A percentile compares a stretch with the other conserved stretches of the same genome.
Conservation (phyloP, 2,797 vertebrate genomes). For the Silurus lanzhouensis region DNA sequence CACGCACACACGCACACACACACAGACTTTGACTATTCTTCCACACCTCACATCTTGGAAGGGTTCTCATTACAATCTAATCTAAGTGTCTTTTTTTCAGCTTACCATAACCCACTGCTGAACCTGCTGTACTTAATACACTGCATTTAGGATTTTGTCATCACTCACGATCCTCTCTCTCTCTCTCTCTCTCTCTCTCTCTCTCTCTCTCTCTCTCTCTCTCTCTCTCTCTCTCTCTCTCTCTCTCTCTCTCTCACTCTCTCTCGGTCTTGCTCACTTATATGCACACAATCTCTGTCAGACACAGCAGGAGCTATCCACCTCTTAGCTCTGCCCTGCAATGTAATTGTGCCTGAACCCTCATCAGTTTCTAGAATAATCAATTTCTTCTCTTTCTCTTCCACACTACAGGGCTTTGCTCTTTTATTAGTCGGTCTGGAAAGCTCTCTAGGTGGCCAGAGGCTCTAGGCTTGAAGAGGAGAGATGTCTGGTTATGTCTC, state of each 20-base stretch:
- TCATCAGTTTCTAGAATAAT: slow-evolving; percentile 94
- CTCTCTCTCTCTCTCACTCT: neutral
- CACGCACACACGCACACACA: slow-evolving; percentile 2
- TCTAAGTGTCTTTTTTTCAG: slow-evolving; percentile 79
- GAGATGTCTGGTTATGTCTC: slow-evolving; percentile 61
- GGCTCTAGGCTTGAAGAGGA: slow-evolving; percentile 53
- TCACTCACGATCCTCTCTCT: slow-evolving; percentile 83
- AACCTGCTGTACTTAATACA: slow-evolving; percentile 87
- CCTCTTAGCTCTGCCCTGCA: slow-evolving; percentile 89
- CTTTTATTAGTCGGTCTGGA: slow-evolving; percentile 54
- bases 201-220: slow-evolving; percentile 73
- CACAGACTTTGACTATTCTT: neutral
- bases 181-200: slow-evolving; percentile 57
- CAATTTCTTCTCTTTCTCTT: slow-evolving; percentile 79
- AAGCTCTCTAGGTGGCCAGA: slow-evolving; percentile 51
- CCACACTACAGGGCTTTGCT: slow-evolving; percentile 39
- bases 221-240: slow-evolving; percentile 8
- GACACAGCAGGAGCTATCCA: slow-evolving; percentile 49
- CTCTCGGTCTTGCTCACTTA: neutral
- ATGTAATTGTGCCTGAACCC: slow-evolving; percentile 96
- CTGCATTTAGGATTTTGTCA: slow-evolving; percentile 97
- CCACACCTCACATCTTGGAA: slow-evolving; percentile 41
- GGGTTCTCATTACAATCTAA: slow-evolving; percentile 85
- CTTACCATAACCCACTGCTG: slow-evolving; percentile 92
- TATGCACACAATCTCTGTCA: slow-evolving; percentile 7